Conservation (phyloP, 2,888 invertebrate species). For the Cephus runcator region DNA sequence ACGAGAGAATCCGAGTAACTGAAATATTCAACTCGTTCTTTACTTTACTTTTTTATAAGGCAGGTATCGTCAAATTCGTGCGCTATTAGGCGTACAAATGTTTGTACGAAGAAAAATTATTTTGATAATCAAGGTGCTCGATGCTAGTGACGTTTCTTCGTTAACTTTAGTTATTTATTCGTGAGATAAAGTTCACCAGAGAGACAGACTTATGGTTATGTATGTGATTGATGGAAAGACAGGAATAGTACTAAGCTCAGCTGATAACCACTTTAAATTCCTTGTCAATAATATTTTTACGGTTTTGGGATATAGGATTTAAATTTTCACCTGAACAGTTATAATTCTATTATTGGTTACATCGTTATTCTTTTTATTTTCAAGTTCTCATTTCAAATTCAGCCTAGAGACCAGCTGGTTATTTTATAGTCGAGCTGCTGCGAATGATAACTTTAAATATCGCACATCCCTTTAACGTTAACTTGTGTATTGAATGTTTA, state of each 20-base stretch:
- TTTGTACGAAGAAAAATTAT: not conserved
- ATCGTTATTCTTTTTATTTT: not conserved
- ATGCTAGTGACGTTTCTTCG: not conserved
- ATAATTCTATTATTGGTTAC: not conserved
- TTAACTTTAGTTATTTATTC: not conserved
- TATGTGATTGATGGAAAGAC: too few species aligned
- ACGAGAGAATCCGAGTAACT: not conserved
- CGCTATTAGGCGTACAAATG: not conserved
- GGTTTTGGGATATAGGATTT: not conserved
- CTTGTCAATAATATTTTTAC: too few species aligned
- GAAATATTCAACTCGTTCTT: too few species aligned
- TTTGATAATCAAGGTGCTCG: not conserved
- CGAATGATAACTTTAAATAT: not conserved
- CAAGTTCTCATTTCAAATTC: not conserved
- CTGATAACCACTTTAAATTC: too few species aligned
- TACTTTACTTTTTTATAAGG: too few species aligned
- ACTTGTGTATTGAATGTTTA: not conserved
- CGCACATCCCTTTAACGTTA: not conserved
- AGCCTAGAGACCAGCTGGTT: not conserved
- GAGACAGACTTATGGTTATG: too few species aligned
- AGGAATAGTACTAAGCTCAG: too few species aligned
- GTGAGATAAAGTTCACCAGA: too few species aligned
- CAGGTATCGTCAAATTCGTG: not conserved
- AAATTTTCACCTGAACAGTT: not conserved
- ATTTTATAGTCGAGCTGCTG: not conserved